These are phyloP conservation scores for Rhodophaea formosa DNA, from an alignment of 2,888 invertebrate species.

Conservation along the genomic window DNA sequence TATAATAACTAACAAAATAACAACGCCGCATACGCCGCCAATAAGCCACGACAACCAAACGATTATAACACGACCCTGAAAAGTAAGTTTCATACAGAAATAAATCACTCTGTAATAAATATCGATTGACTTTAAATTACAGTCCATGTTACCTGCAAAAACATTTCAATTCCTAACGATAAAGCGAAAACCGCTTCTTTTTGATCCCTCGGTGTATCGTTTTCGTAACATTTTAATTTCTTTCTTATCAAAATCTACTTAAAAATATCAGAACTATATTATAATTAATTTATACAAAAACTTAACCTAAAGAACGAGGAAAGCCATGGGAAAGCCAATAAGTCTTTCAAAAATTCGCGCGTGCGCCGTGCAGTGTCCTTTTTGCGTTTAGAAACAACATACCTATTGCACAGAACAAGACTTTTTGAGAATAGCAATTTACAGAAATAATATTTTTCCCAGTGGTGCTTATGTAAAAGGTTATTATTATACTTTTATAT, in stretches of 20 bases:
- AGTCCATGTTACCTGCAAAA: conserved; percentile 66
- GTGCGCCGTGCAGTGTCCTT: conserved; percentile 29
- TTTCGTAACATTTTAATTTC: conserved; percentile 62
- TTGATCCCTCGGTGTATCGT: conserved; percentile 50
- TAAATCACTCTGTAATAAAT: conserved; percentile 22
- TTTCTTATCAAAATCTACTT: conserved; percentile 43
- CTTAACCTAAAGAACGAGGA: conserved; percentile 26
- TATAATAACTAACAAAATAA: conserved; percentile 83
- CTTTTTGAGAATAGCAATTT: background rate
- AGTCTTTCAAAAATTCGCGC: conserved; percentile 46
- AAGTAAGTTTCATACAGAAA: conserved; percentile 32
- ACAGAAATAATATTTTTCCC: no score
- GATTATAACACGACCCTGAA: conserved; percentile 77
- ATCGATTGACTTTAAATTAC: conserved; percentile 44
- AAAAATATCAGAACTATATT: conserved; percentile 43
- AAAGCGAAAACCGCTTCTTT: conserved; percentile 60
- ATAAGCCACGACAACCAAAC: conserved; percentile 80
- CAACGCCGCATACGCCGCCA: conserved; percentile 83
- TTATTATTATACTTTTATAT: no score
- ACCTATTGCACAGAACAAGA: background rate
- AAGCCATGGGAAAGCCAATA: conserved; percentile 32
- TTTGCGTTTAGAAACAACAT: conserved; percentile 19
- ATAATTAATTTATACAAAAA: conserved; percentile 32
- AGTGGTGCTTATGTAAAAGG: no score
- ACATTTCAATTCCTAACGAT: conserved; percentile 72